Evolutionary conservation across 2,797 vertebrate genomes (phyloP).

Genomic region (Lophura swinhoii): DNA sequence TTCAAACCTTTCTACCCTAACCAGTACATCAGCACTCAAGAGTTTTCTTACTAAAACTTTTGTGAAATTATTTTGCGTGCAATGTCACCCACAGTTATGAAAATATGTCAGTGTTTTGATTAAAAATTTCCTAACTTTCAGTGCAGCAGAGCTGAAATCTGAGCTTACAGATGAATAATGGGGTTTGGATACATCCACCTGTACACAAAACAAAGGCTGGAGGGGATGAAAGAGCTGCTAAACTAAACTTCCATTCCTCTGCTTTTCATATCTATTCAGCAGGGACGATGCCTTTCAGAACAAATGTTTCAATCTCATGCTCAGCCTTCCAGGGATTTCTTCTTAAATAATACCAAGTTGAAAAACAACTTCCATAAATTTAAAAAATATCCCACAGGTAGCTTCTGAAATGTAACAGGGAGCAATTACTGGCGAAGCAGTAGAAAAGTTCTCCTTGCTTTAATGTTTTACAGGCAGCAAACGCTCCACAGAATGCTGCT

Average conservation of each 20-base stretch:
- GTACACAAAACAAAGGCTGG: background rate
- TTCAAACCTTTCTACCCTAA: background rate
- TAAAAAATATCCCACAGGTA: background rate
- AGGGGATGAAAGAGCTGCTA: background rate
- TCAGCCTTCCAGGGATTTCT: background rate
- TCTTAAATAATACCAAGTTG: background rate
- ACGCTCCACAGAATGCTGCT: background rate
- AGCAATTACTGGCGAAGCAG: background rate
- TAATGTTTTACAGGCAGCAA: background rate
- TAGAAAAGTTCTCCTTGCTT: background rate
- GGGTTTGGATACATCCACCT: background rate
- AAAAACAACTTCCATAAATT: background rate
- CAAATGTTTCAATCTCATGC: background rate
- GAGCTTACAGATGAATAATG: fast-evolving
- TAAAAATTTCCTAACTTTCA: background rate
- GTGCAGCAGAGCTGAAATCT: background rate
- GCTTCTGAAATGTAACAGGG: background rate
- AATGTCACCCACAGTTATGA: background rate
- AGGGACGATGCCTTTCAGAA: background rate
- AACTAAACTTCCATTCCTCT: background rate
- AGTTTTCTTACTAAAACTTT: background rate
- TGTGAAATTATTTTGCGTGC: fast-evolving
- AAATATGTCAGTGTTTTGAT: background rate
- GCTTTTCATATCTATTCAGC: background rate
- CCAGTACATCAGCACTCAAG: no score